These are phyloP conservation scores for Eupristina koningsbergeri DNA, from an alignment of 1,140 invertebrate species.

Conservation along the genomic window DNA sequence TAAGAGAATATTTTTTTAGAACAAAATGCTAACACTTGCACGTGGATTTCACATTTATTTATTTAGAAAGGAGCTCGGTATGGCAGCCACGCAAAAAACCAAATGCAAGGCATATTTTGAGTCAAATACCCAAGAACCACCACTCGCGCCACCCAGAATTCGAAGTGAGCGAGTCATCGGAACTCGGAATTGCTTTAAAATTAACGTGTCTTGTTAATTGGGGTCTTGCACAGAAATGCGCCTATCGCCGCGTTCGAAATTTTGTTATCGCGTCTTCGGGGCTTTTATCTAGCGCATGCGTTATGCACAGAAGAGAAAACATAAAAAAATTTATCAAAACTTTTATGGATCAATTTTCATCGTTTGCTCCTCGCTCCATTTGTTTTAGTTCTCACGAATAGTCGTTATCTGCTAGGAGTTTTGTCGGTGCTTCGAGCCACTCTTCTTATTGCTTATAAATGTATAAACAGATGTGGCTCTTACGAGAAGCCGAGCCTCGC, in stretches of 20 bases:
- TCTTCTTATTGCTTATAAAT: no score
- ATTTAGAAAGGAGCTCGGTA: background rate
- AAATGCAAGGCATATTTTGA: background rate
- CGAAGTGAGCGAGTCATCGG: background rate
- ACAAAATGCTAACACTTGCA: no score
- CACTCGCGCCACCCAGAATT: background rate
- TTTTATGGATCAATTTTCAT: background rate
- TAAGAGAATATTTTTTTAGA: no score
- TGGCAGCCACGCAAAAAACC: background rate
- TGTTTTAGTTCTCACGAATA: background rate
- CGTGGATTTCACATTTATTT: background rate
- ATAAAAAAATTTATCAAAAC: background rate
- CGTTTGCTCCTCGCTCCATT: no score
- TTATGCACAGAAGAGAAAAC: background rate
- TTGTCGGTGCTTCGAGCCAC: background rate
- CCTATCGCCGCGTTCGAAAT: background rate
- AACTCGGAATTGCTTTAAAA: slow-evolving; percentile 6
- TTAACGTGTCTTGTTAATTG: slow-evolving; percentile 38
- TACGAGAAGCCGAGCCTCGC: no score
- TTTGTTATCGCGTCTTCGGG: slow-evolving; percentile 40
- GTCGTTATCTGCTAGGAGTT: background rate
- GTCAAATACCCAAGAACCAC: background rate
- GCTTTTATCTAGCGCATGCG: background rate
- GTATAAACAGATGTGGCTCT: no score
- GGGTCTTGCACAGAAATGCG: background rate